A percentile compares a stretch with the other conserved stretches of the same genome.
Evolutionary conservation across 2,113 vertebrate species (phyloP).

Genomic region (Smithornis capensis): DNA sequence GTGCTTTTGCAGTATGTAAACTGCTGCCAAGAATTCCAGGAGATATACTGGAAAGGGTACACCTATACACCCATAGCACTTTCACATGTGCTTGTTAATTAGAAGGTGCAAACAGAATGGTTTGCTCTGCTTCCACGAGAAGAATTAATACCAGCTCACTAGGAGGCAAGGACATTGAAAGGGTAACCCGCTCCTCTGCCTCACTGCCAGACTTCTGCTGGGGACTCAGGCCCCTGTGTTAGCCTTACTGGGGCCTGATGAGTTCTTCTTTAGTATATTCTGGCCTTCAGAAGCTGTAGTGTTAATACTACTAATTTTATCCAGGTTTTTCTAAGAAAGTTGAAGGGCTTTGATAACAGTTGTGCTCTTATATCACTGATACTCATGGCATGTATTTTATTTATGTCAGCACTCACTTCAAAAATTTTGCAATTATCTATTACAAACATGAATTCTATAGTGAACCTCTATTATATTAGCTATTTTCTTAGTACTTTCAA

Average conservation of each 20-base stretch:
- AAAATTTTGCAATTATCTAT: neutral
- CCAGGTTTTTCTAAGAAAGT: neutral
- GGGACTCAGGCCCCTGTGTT: neutral
- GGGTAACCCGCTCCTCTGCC: neutral
- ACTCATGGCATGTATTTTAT: neutral
- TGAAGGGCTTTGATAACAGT: neutral
- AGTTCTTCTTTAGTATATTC: neutral
- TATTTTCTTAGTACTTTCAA: neutral
- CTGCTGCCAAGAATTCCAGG: neutral
- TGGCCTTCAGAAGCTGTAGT: neutral
- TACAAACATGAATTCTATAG: neutral
- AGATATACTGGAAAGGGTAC: neutral
- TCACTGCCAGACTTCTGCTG: neutral
- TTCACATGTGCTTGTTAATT: neutral
- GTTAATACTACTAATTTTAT: neutral
- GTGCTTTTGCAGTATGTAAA: neutral
- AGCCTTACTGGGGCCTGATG: neutral
- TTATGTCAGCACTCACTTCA: neutral
- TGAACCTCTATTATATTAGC: neutral
- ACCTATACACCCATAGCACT: neutral
- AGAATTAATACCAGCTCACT: neutral
- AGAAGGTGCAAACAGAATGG: neutral
- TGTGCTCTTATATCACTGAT: neutral
- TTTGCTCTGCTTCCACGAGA: neutral
- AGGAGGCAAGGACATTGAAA: accelerated